Percentiles rank a stretch among this genome's conserved stretches.
These are phyloP conservation scores for Meghimatium bilineatum DNA, from an alignment of 2,888 invertebrate species.

Conservation along the genomic window DNA sequence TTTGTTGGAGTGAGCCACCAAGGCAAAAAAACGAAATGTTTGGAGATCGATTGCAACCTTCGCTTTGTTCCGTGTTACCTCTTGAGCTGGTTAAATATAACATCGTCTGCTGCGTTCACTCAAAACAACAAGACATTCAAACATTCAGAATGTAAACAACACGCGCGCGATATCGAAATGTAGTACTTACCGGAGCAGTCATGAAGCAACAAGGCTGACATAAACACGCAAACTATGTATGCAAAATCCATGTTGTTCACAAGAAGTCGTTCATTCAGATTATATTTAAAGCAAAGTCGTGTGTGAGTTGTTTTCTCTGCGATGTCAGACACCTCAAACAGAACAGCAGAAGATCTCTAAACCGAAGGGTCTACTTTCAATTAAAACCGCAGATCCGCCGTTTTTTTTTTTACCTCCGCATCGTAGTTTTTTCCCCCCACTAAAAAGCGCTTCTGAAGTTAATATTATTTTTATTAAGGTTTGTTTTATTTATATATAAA, in stretches of 20 bases:
- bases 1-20: no score
- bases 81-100: no score
- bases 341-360: neutral
- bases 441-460: neutral
- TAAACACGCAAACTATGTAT: neutral
- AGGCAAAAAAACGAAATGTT: no score
- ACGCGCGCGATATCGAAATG: no score
- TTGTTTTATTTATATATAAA: neutral
- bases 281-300: neutral
- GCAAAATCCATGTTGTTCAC: conserved; percentile 20
- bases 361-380: neutral
- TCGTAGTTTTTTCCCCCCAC: neutral
- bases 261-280: neutral
- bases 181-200: neutral
- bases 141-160: no score
- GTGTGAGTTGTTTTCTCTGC: neutral
- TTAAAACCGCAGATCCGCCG: neutral
- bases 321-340: neutral
- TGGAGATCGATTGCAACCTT: no score
- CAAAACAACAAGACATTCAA: no score
- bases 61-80: no score
- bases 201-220: neutral
- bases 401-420: neutral
- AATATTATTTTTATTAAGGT: neutral
- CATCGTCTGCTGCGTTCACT: no score